Conservation (phyloP, 1,140 invertebrate species). For the Amyelois transitella region DNA sequence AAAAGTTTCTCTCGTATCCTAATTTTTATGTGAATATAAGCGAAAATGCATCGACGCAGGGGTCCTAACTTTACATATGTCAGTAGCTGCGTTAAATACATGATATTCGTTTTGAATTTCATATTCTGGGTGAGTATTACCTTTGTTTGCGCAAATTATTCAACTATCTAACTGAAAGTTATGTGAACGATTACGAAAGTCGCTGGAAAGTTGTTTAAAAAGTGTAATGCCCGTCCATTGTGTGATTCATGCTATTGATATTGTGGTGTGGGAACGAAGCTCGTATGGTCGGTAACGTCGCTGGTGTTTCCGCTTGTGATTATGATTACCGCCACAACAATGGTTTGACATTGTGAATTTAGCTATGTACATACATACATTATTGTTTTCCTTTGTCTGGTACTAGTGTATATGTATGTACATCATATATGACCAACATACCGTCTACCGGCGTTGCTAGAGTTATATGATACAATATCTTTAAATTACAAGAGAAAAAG, state of each 20-base stretch:
- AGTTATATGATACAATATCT: too few species aligned
- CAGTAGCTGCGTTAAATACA: slow-evolving; percentile 94
- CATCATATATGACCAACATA: too few species aligned
- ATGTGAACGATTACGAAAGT: neutral
- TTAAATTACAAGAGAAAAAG: too few species aligned
- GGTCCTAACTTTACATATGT: slow-evolving; percentile 81
- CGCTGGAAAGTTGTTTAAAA: neutral
- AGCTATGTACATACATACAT: neutral
- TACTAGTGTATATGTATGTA: too few species aligned
- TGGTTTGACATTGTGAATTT: neutral
- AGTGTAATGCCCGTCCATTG: neutral
- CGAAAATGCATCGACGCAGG: slow-evolving; percentile 74
- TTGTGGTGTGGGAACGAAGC: slow-evolving; percentile 6
- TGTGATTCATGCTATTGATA: slow-evolving; percentile 10
- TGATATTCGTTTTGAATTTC: slow-evolving; percentile 95
- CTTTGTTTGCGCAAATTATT: neutral
- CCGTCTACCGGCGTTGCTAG: too few species aligned
- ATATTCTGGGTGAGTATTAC: slow-evolving; percentile 88
- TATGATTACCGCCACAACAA: slow-evolving; percentile 1
- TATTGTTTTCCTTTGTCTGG: neutral
- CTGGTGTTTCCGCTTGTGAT: slow-evolving; percentile 8
- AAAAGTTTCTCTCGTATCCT: neutral
- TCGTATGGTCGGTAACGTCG: too few species aligned
- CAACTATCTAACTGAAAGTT: neutral
- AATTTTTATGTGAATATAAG: slow-evolving; percentile 15